A percentile compares a stretch with the other conserved stretches of the same genome.
Conservation (phyloP, 2,888 invertebrate species). For the Leptopilina drosophilae region DNA sequence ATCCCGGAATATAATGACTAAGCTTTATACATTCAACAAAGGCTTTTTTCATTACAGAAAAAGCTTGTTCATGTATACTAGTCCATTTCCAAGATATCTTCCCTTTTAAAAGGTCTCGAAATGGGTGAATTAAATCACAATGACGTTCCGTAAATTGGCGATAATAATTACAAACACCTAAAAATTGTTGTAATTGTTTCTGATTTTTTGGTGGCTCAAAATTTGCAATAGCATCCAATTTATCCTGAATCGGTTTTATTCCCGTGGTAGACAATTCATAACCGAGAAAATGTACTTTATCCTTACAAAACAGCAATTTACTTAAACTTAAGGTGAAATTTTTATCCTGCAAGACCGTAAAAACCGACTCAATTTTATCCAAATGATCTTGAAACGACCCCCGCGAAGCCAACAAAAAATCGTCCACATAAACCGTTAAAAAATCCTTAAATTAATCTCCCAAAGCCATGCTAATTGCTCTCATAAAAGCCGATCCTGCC, state of each 20-base stretch:
- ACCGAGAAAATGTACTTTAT: constrained; percentile 30
- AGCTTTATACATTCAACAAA: constrained; percentile 8
- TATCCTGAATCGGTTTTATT: constrained; percentile 3
- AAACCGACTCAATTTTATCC: constrained; percentile 1
- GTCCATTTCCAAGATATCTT: constrained; percentile 7
- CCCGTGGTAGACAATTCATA: constrained; percentile 16
- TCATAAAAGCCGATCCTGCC: constrained; percentile 3
- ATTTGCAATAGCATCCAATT: constrained; percentile 21
- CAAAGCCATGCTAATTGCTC: not conserved
- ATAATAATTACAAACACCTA: constrained; percentile 25
- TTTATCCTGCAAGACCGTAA: not conserved
- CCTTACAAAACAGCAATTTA: constrained; percentile 22
- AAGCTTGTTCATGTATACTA: constrained; percentile 10
- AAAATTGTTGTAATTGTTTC: constrained; percentile 13
- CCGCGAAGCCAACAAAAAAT: no score
- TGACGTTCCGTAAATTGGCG: not conserved
- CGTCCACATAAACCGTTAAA: no score
- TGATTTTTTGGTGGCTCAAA: constrained; percentile 19
- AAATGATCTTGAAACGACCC: not conserved
- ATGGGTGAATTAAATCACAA: not conserved
- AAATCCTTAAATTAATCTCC: no score
- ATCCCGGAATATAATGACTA: not conserved
- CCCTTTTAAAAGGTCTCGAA: not conserved
- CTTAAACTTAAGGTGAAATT: constrained; percentile 12
- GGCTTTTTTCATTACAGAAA: not conserved